A percentile compares a stretch with the other conserved stretches of the same genome.
phyloP scores from a whole-genome alignment of 2,797 vertebrate genomes.

The Sebastes steindachneri region DNA sequence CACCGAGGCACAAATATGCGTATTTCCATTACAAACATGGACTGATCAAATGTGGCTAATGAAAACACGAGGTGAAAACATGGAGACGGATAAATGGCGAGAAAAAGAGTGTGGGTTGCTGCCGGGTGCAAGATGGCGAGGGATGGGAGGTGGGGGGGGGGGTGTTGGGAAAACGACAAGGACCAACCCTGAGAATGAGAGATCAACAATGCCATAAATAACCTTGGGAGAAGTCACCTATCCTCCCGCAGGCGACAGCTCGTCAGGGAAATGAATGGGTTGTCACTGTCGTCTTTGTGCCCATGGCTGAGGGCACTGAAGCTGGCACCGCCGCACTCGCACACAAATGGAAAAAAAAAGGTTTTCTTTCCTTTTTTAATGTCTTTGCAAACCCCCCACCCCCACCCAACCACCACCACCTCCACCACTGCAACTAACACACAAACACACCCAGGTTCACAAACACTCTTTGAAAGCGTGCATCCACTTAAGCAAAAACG shows the following conservation, averaged over 20 bases:
- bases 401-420: not conserved
- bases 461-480: slow-evolving; percentile 65
- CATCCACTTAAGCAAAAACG: slow-evolving; percentile 66
- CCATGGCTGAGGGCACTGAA: slow-evolving; percentile 91
- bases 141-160: not conserved
- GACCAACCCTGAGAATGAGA: slow-evolving; percentile 65
- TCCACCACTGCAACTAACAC: slow-evolving; percentile 6
- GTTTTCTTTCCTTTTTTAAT: slow-evolving; percentile 52
- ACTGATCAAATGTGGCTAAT: slow-evolving; percentile 50
- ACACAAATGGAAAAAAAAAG: slow-evolving; percentile 39
- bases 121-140: slow-evolving; percentile 21
- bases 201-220: slow-evolving; percentile 84
- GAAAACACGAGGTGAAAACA: slow-evolving; percentile 27
- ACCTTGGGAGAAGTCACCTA: slow-evolving; percentile 90
- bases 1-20: not conserved
- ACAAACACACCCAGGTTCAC: slow-evolving; percentile 38
- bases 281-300: slow-evolving; percentile 90
- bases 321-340: slow-evolving; percentile 76
- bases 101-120: slow-evolving; percentile 20
- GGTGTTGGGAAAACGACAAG: slow-evolving; percentile 25
- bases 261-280: slow-evolving; percentile 98
- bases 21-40: not conserved
- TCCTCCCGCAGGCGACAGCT: slow-evolving; percentile 88
- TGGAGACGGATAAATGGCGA: slow-evolving; percentile 35
- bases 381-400: slow-evolving; percentile 22